Evolutionary conservation across 2,888 invertebrate genomes (phyloP).

Genomic region (Odontocerum albicorne): DNA sequence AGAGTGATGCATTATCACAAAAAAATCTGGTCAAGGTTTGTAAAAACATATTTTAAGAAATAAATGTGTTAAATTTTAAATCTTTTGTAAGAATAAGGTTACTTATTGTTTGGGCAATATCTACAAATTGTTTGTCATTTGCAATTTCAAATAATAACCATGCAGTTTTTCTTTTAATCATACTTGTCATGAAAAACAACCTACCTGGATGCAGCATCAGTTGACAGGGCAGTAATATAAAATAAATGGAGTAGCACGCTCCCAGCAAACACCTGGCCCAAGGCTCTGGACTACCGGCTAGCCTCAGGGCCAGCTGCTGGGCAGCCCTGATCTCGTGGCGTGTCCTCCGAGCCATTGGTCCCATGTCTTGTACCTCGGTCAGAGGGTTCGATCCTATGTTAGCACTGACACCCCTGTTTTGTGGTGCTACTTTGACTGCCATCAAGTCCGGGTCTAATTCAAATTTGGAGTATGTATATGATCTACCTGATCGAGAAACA

Average conservation of each 20-base stretch:
- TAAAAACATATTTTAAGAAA: too few relatives aligned
- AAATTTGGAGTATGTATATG: constrained; percentile 63
- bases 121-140: too few relatives aligned
- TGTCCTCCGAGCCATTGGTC: constrained; percentile 87
- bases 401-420: neutral
- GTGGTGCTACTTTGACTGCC: constrained; percentile 18
- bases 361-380: neutral
- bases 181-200: too few relatives aligned
- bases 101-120: too few relatives aligned
- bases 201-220: constrained; percentile 65
- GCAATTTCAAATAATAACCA: too few relatives aligned
- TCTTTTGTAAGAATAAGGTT: too few relatives aligned
- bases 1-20: too few relatives aligned
- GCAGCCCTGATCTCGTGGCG: constrained; percentile 95
- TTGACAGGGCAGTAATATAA: constrained; percentile 91
- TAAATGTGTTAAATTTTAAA: too few relatives aligned
- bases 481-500: constrained; percentile 45
- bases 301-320: constrained; percentile 70
- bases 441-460: constrained; percentile 64
- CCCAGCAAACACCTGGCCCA: constrained; percentile 91
- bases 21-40: too few relatives aligned
- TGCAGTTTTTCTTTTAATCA: too few relatives aligned
- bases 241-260: constrained; percentile 93
- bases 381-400: constrained; percentile 39
- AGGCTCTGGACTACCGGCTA: constrained; percentile 71